phyloP scores from a whole-genome alignment of 2,888 invertebrate species.

The Boloria euphrosyne region DNA sequence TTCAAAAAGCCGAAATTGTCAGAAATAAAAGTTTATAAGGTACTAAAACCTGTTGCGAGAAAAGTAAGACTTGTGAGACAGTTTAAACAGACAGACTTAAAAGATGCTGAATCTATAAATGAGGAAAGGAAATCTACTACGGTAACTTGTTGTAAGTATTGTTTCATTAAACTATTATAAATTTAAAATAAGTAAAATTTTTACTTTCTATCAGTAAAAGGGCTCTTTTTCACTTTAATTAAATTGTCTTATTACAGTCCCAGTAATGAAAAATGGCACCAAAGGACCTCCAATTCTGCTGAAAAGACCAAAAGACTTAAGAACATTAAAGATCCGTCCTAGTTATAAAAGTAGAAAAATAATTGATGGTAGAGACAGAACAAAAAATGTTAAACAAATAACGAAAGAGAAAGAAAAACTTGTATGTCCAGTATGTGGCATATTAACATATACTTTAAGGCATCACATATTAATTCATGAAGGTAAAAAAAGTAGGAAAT shows the following conservation, averaged over 20 bases:
- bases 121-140: slow-evolving; percentile 62
- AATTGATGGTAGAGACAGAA: slow-evolving; percentile 44
- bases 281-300: slow-evolving; percentile 71
- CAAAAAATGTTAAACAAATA: slow-evolving; percentile 46
- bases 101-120: slow-evolving; percentile 48
- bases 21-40: slow-evolving; percentile 71
- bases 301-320: slow-evolving; percentile 74
- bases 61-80: slow-evolving; percentile 68
- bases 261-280: slow-evolving; percentile 71
- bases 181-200: too few relatives aligned
- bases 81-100: slow-evolving; percentile 58
- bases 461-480: slow-evolving; percentile 77
- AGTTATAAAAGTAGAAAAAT: slow-evolving; percentile 54
- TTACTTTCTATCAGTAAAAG: too few relatives aligned
- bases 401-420: slow-evolving; percentile 71
- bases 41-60: slow-evolving; percentile 62
- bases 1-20: slow-evolving; percentile 71
- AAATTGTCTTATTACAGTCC: slow-evolving; percentile 54
- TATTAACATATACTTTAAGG: slow-evolving; percentile 72
- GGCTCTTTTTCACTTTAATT: too few relatives aligned
- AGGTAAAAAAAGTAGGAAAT: slow-evolving; percentile 52
- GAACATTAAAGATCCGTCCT: slow-evolving; percentile 65
- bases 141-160: slow-evolving; percentile 76
- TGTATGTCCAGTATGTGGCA: slow-evolving; percentile 78
- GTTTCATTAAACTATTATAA: not conserved